These are phyloP conservation scores for Nomada flava DNA, from an alignment of 2,888 invertebrate species.

Conservation along the genomic window DNA sequence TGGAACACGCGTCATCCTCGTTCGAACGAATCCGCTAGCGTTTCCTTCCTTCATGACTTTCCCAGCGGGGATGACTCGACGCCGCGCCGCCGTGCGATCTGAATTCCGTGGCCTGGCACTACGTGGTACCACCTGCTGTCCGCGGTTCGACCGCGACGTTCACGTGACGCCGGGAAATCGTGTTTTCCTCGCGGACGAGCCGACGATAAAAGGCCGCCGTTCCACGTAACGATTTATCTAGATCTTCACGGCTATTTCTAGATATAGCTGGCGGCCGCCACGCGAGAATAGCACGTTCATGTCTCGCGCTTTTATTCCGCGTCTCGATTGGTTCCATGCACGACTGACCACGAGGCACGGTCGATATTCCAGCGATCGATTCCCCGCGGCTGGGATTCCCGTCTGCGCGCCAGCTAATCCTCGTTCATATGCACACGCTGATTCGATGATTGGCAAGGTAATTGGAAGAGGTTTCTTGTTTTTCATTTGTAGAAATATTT, in stretches of 20 bases:
- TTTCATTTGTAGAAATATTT: neutral
- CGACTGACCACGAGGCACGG: constrained; percentile 31
- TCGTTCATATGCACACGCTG: neutral
- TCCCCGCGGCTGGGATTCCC: neutral
- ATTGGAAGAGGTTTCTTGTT: neutral
- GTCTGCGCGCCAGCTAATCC: neutral
- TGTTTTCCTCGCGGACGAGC: constrained; percentile 20
- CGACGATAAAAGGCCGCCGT: constrained; percentile 34
- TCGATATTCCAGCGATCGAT: constrained; percentile 34
- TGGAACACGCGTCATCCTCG: constrained; percentile 67
- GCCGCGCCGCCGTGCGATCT: constrained; percentile 54
- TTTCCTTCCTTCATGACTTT: constrained; percentile 77
- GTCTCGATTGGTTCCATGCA: constrained; percentile 24
- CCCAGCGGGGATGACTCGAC: constrained; percentile 73
- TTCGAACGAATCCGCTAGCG: constrained; percentile 57
- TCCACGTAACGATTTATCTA: constrained; percentile 66
- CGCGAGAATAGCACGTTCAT: constrained; percentile 43
- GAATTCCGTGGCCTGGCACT: constrained; percentile 62
- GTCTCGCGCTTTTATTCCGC: constrained; percentile 38
- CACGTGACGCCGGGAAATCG: constrained; percentile 43
- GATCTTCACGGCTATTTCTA: constrained; percentile 63
- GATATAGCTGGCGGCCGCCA: constrained; percentile 21
- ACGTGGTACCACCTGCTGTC: constrained; percentile 51
- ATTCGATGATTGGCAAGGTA: neutral
- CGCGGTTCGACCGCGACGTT: constrained; percentile 46